Percentiles rank a stretch among this genome's conserved stretches.
These are phyloP conservation scores for Sebastiscus albofasciatus DNA, from an alignment of 2,797 vertebrate species.

Conservation along the genomic window DNA sequence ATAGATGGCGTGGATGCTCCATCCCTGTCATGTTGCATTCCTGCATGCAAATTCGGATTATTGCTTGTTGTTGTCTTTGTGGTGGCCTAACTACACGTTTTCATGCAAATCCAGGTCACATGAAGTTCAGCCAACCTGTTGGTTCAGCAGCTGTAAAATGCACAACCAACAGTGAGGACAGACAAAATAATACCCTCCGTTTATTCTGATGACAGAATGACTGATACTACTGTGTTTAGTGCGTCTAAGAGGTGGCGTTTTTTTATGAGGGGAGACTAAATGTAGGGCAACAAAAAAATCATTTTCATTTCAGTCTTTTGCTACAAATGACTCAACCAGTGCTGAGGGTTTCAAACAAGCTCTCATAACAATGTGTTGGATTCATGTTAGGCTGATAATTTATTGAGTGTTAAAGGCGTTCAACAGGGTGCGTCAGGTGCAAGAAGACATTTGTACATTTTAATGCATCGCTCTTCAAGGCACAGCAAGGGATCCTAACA, in stretches of 20 bases:
- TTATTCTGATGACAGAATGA: conserved; percentile 44
- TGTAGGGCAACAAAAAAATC: not conserved
- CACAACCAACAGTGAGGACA: conserved; percentile 21
- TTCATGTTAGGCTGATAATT: not conserved
- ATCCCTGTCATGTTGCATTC: conserved; percentile 16
- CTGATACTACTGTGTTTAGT: conserved; percentile 25
- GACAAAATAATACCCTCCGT: conserved; percentile 21
- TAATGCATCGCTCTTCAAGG: not conserved
- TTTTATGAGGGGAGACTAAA: conserved; percentile 19
- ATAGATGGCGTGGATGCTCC: conserved; percentile 1
- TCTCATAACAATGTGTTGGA: not conserved
- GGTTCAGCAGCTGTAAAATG: conserved; percentile 41
- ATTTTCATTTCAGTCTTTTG: conserved; percentile 5
- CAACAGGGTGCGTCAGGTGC: not conserved
- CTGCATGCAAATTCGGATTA: conserved; percentile 26
- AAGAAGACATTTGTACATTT: not conserved
- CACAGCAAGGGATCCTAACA: not conserved
- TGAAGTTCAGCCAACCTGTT: conserved; percentile 51
- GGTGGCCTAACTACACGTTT: not conserved
- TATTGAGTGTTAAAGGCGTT: not conserved
- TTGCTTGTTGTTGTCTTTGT: conserved; percentile 6
- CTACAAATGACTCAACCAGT: not conserved
- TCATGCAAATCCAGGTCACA: conserved; percentile 36
- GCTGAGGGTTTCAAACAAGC: not conserved
- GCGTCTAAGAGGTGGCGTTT: not conserved